A percentile compares a stretch with the other conserved stretches of the same genome.
phyloP scores from a whole-genome alignment of 2,797 vertebrate genomes.

The Sarcophilus harrisii region DNA sequence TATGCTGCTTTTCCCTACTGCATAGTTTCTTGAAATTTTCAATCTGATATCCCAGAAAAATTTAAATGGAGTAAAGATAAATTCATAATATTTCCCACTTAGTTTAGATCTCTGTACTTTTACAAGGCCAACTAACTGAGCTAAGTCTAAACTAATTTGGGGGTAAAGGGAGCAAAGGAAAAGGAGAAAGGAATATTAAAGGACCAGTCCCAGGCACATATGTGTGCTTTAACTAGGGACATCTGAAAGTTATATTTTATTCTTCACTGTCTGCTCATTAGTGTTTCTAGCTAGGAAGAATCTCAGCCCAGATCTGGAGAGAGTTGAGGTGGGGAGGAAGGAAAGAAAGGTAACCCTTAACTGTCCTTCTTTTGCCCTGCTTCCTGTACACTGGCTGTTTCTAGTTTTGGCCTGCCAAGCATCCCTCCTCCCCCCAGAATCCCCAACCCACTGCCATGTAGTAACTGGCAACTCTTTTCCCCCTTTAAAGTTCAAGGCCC shows the following conservation, averaged over 20 bases:
- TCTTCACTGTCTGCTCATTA: background rate
- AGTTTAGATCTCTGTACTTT: background rate
- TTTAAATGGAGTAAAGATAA: background rate
- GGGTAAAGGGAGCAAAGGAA: background rate
- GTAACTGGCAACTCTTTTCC: background rate
- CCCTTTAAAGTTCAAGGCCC: slow-evolving; percentile 31
- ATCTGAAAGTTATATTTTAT: background rate
- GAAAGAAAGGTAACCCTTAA: background rate
- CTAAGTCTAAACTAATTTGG: background rate
- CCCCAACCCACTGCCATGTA: background rate
- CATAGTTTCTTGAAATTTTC: background rate
- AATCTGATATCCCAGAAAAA: background rate
- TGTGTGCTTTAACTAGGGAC: background rate
- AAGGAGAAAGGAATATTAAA: background rate
- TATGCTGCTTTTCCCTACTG: background rate
- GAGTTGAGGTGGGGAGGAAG: background rate
- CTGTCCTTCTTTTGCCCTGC: background rate
- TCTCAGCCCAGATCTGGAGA: background rate
- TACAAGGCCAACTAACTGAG: background rate
- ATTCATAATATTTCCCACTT: too few relatives aligned
- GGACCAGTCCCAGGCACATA: background rate
- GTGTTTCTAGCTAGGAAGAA: background rate
- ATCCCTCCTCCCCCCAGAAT: background rate
- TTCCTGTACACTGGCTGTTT: background rate
- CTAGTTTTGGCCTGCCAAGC: background rate